Percentiles rank a stretch among this genome's conserved stretches.
Evolutionary conservation across 2,113 vertebrate genomes (phyloP).

Genomic region (Malurus alboscapulatus): DNA sequence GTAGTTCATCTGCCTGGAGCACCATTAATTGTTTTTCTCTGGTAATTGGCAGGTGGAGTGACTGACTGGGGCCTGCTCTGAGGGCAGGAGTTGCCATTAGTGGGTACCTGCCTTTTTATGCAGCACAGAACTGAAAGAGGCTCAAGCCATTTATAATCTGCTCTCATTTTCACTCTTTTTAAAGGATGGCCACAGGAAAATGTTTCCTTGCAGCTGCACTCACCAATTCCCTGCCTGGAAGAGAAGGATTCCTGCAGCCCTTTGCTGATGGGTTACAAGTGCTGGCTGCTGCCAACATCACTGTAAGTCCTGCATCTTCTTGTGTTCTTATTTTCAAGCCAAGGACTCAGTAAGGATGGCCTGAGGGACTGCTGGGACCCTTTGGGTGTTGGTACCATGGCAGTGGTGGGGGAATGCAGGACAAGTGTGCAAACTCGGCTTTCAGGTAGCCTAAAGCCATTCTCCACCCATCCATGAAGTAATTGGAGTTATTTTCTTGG

Average conservation of each 20-base stretch:
- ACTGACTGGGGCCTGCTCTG: neutral
- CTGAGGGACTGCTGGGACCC: neutral
- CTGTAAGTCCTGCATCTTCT: neutral
- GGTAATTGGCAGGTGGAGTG: neutral
- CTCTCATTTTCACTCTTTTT: neutral
- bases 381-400: neutral
- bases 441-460: neutral
- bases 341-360: neutral
- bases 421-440: neutral
- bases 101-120: neutral
- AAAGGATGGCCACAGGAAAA: neutral
- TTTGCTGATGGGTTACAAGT: neutral
- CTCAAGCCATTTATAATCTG: neutral
- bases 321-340: neutral
- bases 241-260: neutral
- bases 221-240: neutral
- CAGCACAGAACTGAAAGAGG: neutral
- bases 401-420: neutral
- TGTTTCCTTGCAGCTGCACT: neutral
- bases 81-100: neutral
- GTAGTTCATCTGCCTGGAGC: neutral
- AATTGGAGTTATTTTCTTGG: neutral
- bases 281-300: neutral
- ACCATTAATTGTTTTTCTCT: neutral
- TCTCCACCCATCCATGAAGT: neutral